Conservation (phyloP, 2,888 invertebrate species). For the Hirudinaria manillensis region DNA sequence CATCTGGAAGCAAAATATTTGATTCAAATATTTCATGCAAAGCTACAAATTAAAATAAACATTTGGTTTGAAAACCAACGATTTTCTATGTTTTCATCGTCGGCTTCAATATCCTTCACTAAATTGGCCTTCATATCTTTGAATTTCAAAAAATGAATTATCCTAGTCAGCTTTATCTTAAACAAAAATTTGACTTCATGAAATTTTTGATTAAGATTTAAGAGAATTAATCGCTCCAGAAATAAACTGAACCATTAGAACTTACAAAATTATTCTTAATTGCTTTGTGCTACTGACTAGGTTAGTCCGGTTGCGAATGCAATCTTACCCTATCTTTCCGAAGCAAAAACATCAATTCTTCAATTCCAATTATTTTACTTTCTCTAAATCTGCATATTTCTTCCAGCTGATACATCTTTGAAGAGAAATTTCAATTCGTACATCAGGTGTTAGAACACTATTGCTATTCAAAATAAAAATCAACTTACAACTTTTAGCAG, state of each 20-base stretch:
- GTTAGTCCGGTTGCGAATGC: not conserved
- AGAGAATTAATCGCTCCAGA: conserved; percentile 21
- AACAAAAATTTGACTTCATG: conserved; percentile 16
- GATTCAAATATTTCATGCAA: not conserved
- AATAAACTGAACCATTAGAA: not conserved
- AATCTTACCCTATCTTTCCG: conserved; percentile 70
- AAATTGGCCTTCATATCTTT: conserved; percentile 48
- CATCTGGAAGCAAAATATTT: conserved; percentile 3
- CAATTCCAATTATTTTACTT: conserved; percentile 58
- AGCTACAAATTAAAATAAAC: not conserved
- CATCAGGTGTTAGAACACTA: not conserved
- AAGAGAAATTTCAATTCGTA: not conserved
- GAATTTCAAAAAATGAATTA: conserved; percentile 50
- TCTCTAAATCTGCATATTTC: conserved; percentile 64
- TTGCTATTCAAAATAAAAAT: not conserved
- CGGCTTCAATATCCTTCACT: conserved; percentile 34
- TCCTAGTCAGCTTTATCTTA: conserved; percentile 49
- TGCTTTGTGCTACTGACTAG: too few relatives aligned
- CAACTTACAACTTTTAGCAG: not conserved
- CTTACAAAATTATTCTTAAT: too few relatives aligned
- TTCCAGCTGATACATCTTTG: conserved; percentile 66
- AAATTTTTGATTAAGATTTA: not conserved
- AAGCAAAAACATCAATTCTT: conserved; percentile 75
- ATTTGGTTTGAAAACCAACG: not conserved
- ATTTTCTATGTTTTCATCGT: conserved; percentile 11